Base-by-base conservation (phyloP, 2,797 vertebrate genomes). In the Phoeniculus purpureus region DNA sequence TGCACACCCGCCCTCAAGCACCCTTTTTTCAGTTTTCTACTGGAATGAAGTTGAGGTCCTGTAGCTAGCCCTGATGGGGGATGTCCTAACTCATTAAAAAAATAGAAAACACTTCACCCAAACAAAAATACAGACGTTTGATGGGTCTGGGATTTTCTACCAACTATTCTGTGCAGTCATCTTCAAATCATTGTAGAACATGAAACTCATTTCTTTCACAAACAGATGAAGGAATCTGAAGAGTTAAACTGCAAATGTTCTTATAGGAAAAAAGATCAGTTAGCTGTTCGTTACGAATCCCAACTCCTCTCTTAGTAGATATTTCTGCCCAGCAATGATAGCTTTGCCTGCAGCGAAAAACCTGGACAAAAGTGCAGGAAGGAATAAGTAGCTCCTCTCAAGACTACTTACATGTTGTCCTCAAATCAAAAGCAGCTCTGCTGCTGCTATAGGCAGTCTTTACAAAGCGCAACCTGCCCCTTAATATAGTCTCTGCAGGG, bases 401-500 rank as follows among this genome's bases (percentile, higher is more conserved):
- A 87, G 87, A 88, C 89, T 87, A 84, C 92, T 89, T 56, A 65
- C 86, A 59, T 71, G 60, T 75, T 78, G 88, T 92, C 92, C 93
- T 78, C 81, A 71, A 47, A 74, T 64, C 60, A n/a, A 84, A 78
- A 87, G 93, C 25, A 91, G 85, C 61, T 67, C 84, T 65, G 92
- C 81, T 65, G 87, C 90, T 66, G 97, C 98, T 98, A 98, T 97
- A 98, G 97, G 86, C 99, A 99, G 97, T 98, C 98, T 65, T 98
- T 98, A 95, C 99, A 99, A 92, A 99, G 98, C 3, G 99, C 99
- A 96, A 99, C 99, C 97, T 99, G 99, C 95, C 99, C 99, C 96
- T 99, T 99, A 98, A 99, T 98, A 95, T 99, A 99, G 98, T 99
- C 99, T 86, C 99, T 98, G 97, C 99, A 99, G 77, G 99, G 99